Evolutionary conservation across 2,113 vertebrate genomes (phyloP).

Genomic region (Mormyrus iriodes): DNA sequence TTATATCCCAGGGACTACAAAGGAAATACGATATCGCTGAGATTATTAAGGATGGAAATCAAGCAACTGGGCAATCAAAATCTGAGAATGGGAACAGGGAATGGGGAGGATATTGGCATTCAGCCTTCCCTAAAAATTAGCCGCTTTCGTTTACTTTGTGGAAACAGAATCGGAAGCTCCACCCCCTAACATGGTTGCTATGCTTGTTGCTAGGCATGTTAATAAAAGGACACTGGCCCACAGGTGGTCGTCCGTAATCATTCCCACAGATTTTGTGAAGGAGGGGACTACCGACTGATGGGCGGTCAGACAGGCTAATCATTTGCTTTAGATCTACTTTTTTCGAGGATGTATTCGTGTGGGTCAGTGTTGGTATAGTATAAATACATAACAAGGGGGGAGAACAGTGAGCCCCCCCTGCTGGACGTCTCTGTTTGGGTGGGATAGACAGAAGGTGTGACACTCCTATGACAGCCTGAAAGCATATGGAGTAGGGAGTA

Average conservation of each 20-base stretch:
- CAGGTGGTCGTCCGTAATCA: not conserved
- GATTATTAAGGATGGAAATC: not conserved
- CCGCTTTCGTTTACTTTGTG: not conserved
- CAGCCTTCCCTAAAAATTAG: not conserved
- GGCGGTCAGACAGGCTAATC: not conserved
- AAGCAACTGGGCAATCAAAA: not conserved
- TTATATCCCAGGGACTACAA: not conserved
- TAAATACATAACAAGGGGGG: not conserved
- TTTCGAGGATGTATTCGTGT: not conserved
- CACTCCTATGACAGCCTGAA: not conserved
- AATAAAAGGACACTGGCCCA: not conserved
- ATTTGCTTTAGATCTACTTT: not conserved
- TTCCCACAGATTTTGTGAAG: not conserved
- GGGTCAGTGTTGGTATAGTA: not conserved
- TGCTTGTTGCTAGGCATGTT: constrained; percentile 7
- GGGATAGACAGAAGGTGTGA: not conserved
- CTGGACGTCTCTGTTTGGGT: not conserved
- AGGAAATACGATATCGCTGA: not conserved
- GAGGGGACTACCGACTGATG: not conserved
- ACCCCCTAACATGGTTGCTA: not conserved
- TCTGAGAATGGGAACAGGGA: not conserved
- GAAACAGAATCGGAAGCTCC: not conserved
- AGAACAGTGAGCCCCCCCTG: not conserved
- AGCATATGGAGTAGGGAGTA: not conserved
- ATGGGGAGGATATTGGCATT: not conserved